phyloP scores from a whole-genome alignment of 2,888 invertebrate species.

The Chromoteleia sp. region DNA sequence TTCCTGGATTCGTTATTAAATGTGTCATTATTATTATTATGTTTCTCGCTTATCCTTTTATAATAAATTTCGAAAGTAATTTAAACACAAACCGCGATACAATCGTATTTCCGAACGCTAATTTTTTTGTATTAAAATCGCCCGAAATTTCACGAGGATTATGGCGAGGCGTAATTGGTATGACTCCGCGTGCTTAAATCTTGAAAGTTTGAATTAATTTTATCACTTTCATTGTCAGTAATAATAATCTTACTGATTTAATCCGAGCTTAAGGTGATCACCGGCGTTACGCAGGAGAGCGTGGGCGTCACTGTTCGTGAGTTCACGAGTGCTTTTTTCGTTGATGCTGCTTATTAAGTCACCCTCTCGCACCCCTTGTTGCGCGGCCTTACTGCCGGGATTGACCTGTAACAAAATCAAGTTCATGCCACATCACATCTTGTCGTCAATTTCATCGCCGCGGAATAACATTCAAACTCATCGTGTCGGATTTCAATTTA shows the following conservation, averaged over 20 bases:
- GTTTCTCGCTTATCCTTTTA: too few relatives aligned
- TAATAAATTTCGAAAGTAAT: too few relatives aligned
- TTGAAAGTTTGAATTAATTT: slow-evolving; percentile 52
- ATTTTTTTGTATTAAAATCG: neutral
- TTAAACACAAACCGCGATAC: too few relatives aligned
- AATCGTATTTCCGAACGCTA: too few relatives aligned
- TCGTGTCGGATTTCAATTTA: neutral
- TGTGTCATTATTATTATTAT: too few relatives aligned
- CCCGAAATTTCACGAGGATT: neutral
- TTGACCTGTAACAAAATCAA: slow-evolving; percentile 89
- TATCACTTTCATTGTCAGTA: slow-evolving; percentile 58
- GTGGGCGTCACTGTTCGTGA: slow-evolving; percentile 91
- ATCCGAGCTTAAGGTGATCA: slow-evolving; percentile 88
- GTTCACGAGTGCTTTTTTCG: slow-evolving; percentile 88
- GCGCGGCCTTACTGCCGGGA: slow-evolving; percentile 93
- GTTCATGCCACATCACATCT: slow-evolving; percentile 37
- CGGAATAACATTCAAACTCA: slow-evolving; percentile 24
- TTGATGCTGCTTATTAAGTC: slow-evolving; percentile 93
- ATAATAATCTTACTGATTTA: slow-evolving; percentile 89
- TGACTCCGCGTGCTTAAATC: slow-evolving; percentile 42
- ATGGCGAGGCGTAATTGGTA: slow-evolving; percentile 21
- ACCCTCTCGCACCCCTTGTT: slow-evolving; percentile 92
- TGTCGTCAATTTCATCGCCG: slow-evolving; percentile 13
- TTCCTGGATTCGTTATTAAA: too few relatives aligned
- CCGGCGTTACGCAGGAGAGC: slow-evolving; percentile 90